These are phyloP conservation scores for Cololabis saira DNA, from an alignment of 2,113 vertebrate genomes.

Conservation along the genomic window DNA sequence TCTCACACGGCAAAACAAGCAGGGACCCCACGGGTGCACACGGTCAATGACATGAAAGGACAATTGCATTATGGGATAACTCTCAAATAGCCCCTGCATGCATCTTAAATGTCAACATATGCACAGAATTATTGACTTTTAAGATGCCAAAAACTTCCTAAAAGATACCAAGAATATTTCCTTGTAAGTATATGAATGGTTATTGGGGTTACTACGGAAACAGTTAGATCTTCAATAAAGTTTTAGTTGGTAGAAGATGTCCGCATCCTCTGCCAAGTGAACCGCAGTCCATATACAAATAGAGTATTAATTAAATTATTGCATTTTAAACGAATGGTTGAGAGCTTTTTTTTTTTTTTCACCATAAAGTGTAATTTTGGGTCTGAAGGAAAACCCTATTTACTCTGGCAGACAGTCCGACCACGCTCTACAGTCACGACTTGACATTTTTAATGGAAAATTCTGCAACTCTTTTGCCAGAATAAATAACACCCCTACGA, in stretches of 20 bases:
- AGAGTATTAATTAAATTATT: slow-evolving; percentile 52
- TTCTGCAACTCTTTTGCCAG: slow-evolving; percentile 59
- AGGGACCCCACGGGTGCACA: too few relatives aligned
- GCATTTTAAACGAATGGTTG: slow-evolving; percentile 42
- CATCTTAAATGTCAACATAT: slow-evolving; percentile 52
- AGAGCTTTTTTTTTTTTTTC: slow-evolving; percentile 32
- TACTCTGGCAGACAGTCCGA: slow-evolving; percentile 63
- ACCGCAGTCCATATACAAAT: slow-evolving; percentile 47
- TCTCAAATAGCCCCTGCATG: slow-evolving; percentile 24
- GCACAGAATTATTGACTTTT: slow-evolving; percentile 51
- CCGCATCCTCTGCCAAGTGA: slow-evolving; percentile 31
- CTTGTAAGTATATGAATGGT: slow-evolving; percentile 34
- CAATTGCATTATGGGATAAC: slow-evolving; percentile 25
- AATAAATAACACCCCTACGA: slow-evolving; percentile 72
- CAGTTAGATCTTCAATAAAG: slow-evolving; percentile 33
- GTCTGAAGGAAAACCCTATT: slow-evolving; percentile 55
- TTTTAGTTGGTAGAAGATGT: slow-evolving; percentile 19
- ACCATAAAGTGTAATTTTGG: slow-evolving; percentile 57
- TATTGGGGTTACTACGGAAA: slow-evolving; percentile 17
- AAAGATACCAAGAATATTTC: slow-evolving; percentile 28
- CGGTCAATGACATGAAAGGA: not conserved
- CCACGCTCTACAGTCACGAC: slow-evolving; percentile 48
- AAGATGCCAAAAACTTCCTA: slow-evolving; percentile 38
- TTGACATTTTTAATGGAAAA: slow-evolving; percentile 65
- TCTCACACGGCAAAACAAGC: not conserved